Percentiles rank a stretch among this genome's conserved stretches.
phyloP scores from a whole-genome alignment of 2,888 invertebrate species.

The Embidobia sp. region DNA sequence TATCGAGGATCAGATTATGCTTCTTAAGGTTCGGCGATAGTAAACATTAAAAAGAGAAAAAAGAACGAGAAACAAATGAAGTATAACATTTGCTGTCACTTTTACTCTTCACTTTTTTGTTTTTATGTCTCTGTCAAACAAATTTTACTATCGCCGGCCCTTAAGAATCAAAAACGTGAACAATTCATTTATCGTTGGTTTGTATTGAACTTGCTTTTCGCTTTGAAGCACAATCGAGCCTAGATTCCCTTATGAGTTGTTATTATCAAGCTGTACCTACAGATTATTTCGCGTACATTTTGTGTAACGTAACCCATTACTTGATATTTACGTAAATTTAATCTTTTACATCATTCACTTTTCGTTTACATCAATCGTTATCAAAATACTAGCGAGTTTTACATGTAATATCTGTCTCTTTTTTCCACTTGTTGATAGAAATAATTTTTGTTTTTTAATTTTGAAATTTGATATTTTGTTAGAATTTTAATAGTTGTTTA shows the following conservation, averaged over 20 bases:
- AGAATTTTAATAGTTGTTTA: too few species aligned
- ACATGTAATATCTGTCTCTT: not conserved
- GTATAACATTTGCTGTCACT: too few species aligned
- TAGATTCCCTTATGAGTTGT: slow-evolving; percentile 36
- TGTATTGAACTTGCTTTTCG: not conserved
- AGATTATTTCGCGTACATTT: slow-evolving; percentile 20
- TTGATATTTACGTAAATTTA: slow-evolving; percentile 28
- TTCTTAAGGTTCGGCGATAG: too few species aligned
- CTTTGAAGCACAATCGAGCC: slow-evolving; percentile 39
- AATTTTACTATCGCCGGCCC: too few species aligned
- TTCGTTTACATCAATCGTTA: slow-evolving; percentile 23
- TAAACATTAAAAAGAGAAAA: too few species aligned
- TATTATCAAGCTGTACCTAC: slow-evolving; percentile 48
- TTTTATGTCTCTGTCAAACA: too few species aligned
- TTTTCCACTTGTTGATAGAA: not conserved
- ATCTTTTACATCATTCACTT: slow-evolving; percentile 18
- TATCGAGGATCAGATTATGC: slow-evolving; percentile 66
- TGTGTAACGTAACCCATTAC: slow-evolving; percentile 6
- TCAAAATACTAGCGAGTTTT: slow-evolving; percentile 26
- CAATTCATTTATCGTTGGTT: slow-evolving; percentile 17
- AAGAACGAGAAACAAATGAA: too few species aligned
- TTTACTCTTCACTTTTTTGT: too few species aligned
- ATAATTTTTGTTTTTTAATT: too few species aligned
- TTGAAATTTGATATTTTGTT: too few species aligned
- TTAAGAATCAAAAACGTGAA: too few species aligned